Conservation (phyloP, 2,113 vertebrate species). For the Limanda limanda region DNA sequence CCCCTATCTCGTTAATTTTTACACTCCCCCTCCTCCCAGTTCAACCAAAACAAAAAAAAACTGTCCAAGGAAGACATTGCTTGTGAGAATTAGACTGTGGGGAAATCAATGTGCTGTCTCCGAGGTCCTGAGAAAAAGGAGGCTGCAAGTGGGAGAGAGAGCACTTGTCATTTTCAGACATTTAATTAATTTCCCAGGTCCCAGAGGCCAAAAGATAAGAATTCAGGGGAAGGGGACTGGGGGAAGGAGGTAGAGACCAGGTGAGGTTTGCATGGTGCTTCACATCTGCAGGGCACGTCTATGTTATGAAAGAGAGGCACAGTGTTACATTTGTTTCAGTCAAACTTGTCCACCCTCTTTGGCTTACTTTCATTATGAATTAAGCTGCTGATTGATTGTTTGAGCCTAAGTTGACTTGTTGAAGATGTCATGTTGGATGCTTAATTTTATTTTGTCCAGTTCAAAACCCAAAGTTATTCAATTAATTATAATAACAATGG, state of each 20-base stretch:
- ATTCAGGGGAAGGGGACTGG: slow-evolving; percentile 23
- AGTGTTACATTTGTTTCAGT: background rate
- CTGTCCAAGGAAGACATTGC: slow-evolving; percentile 21
- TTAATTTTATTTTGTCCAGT: background rate
- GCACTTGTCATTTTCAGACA: slow-evolving; percentile 64
- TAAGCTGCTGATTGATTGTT: background rate
- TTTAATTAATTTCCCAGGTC: slow-evolving; percentile 69
- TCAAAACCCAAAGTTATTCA: no score
- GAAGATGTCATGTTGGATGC: no score
- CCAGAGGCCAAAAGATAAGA: slow-evolving; percentile 19
- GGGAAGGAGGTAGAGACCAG: slow-evolving; percentile 4
- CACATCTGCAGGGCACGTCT: background rate
- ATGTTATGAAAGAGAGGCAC: background rate
- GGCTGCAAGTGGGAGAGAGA: slow-evolving; percentile 37
- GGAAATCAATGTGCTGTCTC: slow-evolving; percentile 64
- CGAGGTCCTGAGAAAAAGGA: slow-evolving; percentile 17
- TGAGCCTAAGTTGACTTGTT: no score
- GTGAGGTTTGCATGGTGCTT: slow-evolving; percentile 17
- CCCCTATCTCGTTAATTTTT: slow-evolving; percentile 17
- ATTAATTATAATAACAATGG: background rate
- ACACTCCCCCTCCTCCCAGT: background rate
- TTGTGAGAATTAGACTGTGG: slow-evolving; percentile 53
- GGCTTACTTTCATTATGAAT: background rate
- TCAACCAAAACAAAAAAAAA: slow-evolving; percentile 16
- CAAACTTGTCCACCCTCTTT: background rate